Conservation (phyloP, 2,797 vertebrate genomes). For the Molossus alvarezi region DNA sequence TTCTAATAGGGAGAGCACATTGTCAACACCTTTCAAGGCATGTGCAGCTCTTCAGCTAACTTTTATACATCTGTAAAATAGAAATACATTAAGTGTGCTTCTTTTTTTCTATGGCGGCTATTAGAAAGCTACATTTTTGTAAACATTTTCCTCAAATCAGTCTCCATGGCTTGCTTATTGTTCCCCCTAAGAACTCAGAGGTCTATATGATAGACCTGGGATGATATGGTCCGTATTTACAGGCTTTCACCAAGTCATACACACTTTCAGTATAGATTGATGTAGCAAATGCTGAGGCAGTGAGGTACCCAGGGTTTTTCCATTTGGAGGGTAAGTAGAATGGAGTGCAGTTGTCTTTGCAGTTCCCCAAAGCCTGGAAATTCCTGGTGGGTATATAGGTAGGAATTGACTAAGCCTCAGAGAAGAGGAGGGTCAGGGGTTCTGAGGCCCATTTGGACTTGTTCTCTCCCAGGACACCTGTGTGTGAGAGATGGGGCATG, state of each 20-base stretch:
- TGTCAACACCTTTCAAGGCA: background rate
- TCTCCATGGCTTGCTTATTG: constrained; percentile 34
- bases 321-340: background rate
- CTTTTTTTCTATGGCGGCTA: background rate
- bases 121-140: background rate
- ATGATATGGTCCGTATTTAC: background rate
- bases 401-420: background rate
- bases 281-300: background rate
- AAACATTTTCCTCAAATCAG: background rate
- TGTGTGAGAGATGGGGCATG: background rate
- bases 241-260: background rate
- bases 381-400: background rate
- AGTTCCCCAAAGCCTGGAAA: constrained; percentile 11
- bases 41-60: background rate
- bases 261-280: background rate
- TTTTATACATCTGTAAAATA: background rate
- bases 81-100: background rate
- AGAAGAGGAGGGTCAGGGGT: background rate
- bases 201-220: background rate
- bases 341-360: background rate
- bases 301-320: background rate
- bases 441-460: background rate
- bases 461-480: background rate
- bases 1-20: background rate
- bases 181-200: background rate